Percentiles rank a stretch among this genome's conserved stretches.
phyloP scores from a whole-genome alignment of 2,113 vertebrate species.

The Carettochelys insculpta region DNA sequence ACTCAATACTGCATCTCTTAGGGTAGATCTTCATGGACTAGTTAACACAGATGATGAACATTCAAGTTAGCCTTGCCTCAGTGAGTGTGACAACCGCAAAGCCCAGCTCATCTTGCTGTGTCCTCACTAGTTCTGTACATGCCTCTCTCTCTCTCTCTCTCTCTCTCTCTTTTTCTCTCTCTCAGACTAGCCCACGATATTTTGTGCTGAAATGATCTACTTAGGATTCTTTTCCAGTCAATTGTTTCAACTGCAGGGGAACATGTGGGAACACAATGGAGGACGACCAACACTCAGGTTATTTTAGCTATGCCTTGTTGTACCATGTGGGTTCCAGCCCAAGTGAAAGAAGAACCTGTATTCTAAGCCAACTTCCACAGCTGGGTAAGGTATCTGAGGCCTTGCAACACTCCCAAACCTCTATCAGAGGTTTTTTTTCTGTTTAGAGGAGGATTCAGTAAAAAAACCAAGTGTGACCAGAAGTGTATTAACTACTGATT shows the following conservation, averaged over 20 bases:
- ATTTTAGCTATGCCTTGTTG: background rate
- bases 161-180: no score
- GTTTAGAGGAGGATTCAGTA: background rate
- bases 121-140: background rate
- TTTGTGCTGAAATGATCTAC: background rate
- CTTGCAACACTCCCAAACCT: background rate
- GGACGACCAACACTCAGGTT: background rate
- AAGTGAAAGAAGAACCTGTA: background rate
- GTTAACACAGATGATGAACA: background rate
- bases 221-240: background rate
- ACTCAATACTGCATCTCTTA: background rate
- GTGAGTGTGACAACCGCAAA: background rate
- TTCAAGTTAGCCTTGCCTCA: background rate
- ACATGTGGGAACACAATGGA: background rate
- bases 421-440: background rate
- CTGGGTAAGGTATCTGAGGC: background rate
- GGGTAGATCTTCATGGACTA: background rate
- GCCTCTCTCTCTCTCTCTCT: no score
- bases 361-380: background rate
- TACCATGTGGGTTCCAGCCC: background rate
- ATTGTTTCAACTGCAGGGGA: background rate
- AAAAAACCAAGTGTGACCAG: background rate
- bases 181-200: background rate
- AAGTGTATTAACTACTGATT: no score
- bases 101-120: background rate